Conservation (phyloP, 1,140 invertebrate species). For the Dendrolimus kikuchii region DNA sequence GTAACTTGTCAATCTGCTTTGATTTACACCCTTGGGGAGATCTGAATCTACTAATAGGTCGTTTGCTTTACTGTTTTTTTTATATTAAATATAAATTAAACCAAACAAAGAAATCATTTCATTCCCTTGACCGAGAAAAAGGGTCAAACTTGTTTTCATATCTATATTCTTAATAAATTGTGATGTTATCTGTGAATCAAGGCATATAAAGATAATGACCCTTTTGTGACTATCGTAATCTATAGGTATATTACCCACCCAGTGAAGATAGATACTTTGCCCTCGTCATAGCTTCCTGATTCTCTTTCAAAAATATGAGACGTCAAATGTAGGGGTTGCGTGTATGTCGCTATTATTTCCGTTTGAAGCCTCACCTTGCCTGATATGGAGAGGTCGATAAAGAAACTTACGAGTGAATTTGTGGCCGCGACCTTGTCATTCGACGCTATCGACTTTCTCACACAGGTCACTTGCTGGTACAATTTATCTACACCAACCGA, state of each 20-base stretch:
- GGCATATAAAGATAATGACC: not conserved
- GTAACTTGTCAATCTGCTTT: no score
- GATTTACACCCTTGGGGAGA: no score
- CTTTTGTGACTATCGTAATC: not conserved
- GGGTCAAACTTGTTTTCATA: no score
- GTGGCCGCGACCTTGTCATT: constrained; percentile 34
- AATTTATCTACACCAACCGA: constrained; percentile 1
- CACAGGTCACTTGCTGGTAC: constrained; percentile 16
- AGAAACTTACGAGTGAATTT: constrained; percentile 38
- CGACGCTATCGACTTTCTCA: constrained; percentile 20
- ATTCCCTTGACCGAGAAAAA: no score
- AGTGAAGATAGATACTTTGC: constrained; percentile 8
- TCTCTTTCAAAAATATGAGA: constrained; percentile 6
- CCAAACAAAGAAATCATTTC: no score
- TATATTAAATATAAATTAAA: no score
- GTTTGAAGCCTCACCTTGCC: constrained; percentile 40
- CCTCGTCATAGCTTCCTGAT: constrained; percentile 13
- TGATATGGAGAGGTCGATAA: constrained; percentile 45
- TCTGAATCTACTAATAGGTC: no score
- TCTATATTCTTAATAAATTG: no score
- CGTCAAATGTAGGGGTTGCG: constrained; percentile 39
- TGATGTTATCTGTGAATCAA: no score
- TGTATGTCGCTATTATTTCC: constrained; percentile 53
- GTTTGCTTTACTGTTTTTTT: no score
- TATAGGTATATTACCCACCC: not conserved